Evolutionary conservation across 2,113 vertebrate genomes (phyloP).

Genomic region (Mormoops blainvillei): DNA sequence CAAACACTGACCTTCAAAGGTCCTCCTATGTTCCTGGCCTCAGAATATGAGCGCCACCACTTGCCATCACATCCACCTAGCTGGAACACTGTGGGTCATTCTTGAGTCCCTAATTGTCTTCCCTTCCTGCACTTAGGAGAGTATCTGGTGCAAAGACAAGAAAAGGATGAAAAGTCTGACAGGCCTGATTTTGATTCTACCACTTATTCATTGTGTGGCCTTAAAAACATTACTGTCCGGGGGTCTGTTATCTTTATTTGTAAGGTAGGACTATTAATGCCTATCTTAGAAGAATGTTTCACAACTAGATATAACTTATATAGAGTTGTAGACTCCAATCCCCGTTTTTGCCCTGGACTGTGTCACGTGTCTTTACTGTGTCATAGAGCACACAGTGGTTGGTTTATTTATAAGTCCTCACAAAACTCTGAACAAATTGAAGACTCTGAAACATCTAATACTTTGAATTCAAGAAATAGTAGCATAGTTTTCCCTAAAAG

Average conservation of each 20-base stretch:
- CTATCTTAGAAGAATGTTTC: not conserved
- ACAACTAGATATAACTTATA: not conserved
- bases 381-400: not conserved
- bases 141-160: not conserved
- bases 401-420: not conserved
- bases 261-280: not conserved
- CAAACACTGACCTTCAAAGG: not conserved
- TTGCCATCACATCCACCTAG: not conserved
- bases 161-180: not conserved
- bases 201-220: not conserved
- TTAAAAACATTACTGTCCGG: not conserved
- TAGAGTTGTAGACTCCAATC: not conserved
- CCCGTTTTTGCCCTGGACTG: not conserved
- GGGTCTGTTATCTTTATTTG: not conserved
- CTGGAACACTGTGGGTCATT: not conserved
- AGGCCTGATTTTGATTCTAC: not conserved
- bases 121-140: not conserved
- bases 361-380: not conserved
- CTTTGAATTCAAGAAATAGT: not conserved
- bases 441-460: not conserved
- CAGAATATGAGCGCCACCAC: not conserved
- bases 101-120: not conserved
- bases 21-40: not conserved
- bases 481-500: not conserved
- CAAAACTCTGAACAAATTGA: not conserved